Percentiles rank a stretch among this genome's conserved stretches.
phyloP scores from a whole-genome alignment of 2,113 vertebrate genomes.

The Misgurnus mizolepis region DNA sequence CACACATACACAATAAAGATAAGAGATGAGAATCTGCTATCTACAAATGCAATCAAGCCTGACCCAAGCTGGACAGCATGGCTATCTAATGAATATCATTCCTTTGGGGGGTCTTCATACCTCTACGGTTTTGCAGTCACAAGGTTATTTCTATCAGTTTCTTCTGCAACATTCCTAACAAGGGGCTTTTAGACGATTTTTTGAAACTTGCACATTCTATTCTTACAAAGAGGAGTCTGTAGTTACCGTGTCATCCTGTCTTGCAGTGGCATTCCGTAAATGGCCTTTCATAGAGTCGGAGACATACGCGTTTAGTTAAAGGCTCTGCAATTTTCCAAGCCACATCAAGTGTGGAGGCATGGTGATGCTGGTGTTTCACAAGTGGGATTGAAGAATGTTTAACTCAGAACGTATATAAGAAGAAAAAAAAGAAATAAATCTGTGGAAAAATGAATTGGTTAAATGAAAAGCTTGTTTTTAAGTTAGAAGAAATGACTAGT shows the following conservation, averaged over 20 bases:
- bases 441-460: too few species aligned
- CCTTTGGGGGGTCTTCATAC: neutral
- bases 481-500: too few species aligned
- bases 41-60: conserved; percentile 45
- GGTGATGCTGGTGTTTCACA: neutral
- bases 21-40: conserved; percentile 39
- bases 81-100: conserved; percentile 24
- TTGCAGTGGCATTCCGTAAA: conserved; percentile 49
- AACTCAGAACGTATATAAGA: too few species aligned
- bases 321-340: conserved; percentile 62
- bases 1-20: conserved; percentile 8
- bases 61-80: conserved; percentile 21
- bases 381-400: neutral
- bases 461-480: too few species aligned
- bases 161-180: conserved; percentile 8
- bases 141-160: conserved; percentile 35
- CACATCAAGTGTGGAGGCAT: conserved; percentile 62
- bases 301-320: conserved; percentile 66
- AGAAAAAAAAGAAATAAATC: too few species aligned
- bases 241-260: conserved; percentile 55
- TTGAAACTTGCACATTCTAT: conserved; percentile 45
- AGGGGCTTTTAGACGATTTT: conserved; percentile 41
- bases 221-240: conserved; percentile 42
- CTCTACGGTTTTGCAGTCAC: conserved; percentile 10
- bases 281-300: conserved; percentile 13